A percentile compares a stretch with the other conserved stretches of the same genome.
Evolutionary conservation across 2,888 invertebrate genomes (phyloP).

Genomic region (Synergus gifuensis): DNA sequence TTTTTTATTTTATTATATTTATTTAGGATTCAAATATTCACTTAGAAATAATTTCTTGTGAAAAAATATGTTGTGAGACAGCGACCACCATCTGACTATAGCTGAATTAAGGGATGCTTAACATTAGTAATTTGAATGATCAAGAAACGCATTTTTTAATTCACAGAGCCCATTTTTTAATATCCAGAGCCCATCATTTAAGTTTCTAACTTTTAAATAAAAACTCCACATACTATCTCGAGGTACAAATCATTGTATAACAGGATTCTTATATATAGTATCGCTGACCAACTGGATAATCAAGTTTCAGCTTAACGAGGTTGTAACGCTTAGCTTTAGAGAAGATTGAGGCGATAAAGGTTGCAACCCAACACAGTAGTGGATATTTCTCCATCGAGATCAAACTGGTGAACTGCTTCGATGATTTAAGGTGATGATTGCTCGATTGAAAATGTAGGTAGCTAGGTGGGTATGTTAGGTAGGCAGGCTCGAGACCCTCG

Average conservation of each 20-base stretch:
- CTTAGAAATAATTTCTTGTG: no score
- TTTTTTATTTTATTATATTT: no score
- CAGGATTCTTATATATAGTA: neutral
- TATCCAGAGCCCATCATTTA: neutral
- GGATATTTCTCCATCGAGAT: constrained; percentile 3
- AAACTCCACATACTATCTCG: neutral
- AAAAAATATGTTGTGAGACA: no score
- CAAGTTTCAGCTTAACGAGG: neutral
- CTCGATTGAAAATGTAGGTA: constrained; percentile 66
- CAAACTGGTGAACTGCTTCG: constrained; percentile 24
- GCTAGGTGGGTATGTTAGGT: constrained; percentile 65
- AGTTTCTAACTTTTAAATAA: neutral
- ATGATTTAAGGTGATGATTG: constrained; percentile 63
- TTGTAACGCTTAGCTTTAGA: neutral
- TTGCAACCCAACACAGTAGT: neutral
- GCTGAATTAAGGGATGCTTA: no score
- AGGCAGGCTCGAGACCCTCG: constrained; percentile 50
- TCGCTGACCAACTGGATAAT: neutral
- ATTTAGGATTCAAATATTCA: no score
- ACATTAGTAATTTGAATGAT: no score
- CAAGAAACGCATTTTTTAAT: no score
- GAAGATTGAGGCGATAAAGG: constrained; percentile 17
- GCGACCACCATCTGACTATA: no score
- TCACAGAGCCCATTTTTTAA: no score
- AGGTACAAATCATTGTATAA: neutral